Evolutionary conservation across 2,797 vertebrate species (phyloP), one percentile per base, ranked within the genome.

Genomic region (Hyperoplus immaculatus): DNA sequence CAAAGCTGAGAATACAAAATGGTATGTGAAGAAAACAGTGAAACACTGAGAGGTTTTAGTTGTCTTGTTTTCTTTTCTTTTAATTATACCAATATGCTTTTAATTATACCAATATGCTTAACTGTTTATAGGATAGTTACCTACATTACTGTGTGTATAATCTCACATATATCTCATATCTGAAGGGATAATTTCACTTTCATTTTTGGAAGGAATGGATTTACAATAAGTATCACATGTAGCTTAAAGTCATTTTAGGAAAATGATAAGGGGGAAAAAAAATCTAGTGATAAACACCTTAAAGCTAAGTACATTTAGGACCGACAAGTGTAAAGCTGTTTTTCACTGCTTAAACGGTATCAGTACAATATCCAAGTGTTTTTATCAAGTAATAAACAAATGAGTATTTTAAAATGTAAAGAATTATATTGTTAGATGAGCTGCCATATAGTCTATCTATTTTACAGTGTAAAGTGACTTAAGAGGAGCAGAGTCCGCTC

Each of bases 1-100:
- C 82, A 90, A 76, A 79, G 49, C n/a, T 0, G 56, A 61, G 78
- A 84, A 85, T 82, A 68, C 80, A 58, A 87, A 83, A 74, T 62
- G 60, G 69, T 65, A 21, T 29, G 69, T 54, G 66, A 78, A 64
- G 68, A 83, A 82, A 86, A 85, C 58, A 62, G 69, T 69, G 56
- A 82, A 85, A 77, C 69, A 74, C 36, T 14, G 42, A 78, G 72
- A 68, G 47, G 13, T 71, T 83, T 86, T 8, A 74, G 41, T 77
- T 69, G 59, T 1, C 9, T 46, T 75, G 46, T 69, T 71, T 88
- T 65, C 18, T 73, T 79, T 68, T 64, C 21, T 76, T 64, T 66
- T 71, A 78, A 69, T 58, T 76, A 21, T 53, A 18, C 53, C 38
- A 13, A 71, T 69, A 43, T 54, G 38, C 58, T 75, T 13, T 66